Evolutionary conservation across 1,140 invertebrate species (phyloP).

Genomic region (Zaprionus taronus): DNA sequence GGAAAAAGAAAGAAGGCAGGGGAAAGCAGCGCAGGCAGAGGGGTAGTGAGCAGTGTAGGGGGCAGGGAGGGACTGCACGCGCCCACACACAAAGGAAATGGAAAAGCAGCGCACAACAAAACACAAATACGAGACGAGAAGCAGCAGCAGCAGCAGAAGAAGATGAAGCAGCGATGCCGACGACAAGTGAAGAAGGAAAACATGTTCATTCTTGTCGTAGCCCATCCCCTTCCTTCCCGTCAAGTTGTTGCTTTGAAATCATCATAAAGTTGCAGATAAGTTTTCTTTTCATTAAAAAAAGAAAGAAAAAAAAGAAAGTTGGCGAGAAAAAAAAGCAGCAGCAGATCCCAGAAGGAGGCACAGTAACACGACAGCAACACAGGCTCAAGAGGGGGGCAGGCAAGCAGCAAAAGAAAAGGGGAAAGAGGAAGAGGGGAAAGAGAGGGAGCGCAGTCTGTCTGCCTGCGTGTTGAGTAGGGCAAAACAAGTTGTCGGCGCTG

Average conservation of each 20-base stretch:
- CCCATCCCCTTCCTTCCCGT: constrained; percentile 10
- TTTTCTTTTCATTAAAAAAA: constrained; percentile 79
- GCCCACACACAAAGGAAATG: constrained; percentile 74
- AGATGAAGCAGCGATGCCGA: constrained; percentile 3
- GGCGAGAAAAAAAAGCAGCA: constrained; percentile 47
- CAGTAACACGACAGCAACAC: constrained; percentile 67
- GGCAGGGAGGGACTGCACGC: neutral
- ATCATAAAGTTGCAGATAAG: constrained; percentile 82
- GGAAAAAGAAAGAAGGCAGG: neutral
- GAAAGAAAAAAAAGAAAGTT: constrained; percentile 16
- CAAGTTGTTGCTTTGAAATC: constrained; percentile 62
- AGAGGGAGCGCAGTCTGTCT: neutral
- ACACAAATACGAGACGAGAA: constrained; percentile 67
- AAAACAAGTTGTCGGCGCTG: constrained; percentile 67
- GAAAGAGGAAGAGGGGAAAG: constrained; percentile 1
- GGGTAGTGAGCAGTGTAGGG: neutral
- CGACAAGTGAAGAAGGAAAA: constrained; percentile 79
- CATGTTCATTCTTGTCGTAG: constrained; percentile 41
- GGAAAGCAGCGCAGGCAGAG: too few species aligned
- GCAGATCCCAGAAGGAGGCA: constrained; percentile 41
- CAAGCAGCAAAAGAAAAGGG: constrained; percentile 10
- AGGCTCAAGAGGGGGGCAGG: constrained; percentile 48
- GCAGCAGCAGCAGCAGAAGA: constrained; percentile 16
- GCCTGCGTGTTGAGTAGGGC: constrained; percentile 59
- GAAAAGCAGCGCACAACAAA: constrained; percentile 59